Evolutionary conservation across 2,113 vertebrate species (phyloP).

Genomic region (Hemiscyllium ocellatum): DNA sequence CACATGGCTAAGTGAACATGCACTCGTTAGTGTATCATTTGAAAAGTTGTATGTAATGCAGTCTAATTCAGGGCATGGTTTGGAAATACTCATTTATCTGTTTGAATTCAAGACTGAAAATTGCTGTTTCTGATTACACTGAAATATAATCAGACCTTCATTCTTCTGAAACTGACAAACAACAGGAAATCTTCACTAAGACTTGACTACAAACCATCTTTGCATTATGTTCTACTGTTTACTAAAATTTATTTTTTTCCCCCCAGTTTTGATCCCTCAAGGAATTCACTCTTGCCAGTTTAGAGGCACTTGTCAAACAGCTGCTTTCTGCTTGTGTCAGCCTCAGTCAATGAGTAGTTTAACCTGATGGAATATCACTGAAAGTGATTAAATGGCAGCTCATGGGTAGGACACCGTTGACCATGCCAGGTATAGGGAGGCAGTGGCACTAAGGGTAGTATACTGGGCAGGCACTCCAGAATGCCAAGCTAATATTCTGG

Average conservation of each 20-base stretch:
- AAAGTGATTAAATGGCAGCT: no score
- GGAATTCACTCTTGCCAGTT: no score
- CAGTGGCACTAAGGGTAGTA: no score
- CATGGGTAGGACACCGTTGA: no score
- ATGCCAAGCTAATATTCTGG: no score
- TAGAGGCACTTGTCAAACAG: background rate
- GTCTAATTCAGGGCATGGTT: background rate
- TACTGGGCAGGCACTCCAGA: no score
- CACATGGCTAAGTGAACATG: background rate
- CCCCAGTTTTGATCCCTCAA: background rate
- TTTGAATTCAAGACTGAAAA: background rate
- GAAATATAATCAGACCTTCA: background rate
- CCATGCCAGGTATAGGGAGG: no score
- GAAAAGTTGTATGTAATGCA: background rate
- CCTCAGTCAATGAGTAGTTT: background rate
- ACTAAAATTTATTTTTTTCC: background rate
- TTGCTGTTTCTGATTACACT: background rate
- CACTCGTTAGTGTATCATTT: background rate
- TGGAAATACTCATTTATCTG: background rate
- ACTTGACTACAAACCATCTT: background rate
- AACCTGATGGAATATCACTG: background rate
- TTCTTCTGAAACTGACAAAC: background rate
- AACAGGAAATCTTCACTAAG: background rate
- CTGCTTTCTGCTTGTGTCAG: background rate
- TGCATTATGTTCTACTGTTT: background rate